Evolutionary conservation across 2,113 vertebrate genomes (phyloP).

Genomic region (Grammomys dolichurus): DNA sequence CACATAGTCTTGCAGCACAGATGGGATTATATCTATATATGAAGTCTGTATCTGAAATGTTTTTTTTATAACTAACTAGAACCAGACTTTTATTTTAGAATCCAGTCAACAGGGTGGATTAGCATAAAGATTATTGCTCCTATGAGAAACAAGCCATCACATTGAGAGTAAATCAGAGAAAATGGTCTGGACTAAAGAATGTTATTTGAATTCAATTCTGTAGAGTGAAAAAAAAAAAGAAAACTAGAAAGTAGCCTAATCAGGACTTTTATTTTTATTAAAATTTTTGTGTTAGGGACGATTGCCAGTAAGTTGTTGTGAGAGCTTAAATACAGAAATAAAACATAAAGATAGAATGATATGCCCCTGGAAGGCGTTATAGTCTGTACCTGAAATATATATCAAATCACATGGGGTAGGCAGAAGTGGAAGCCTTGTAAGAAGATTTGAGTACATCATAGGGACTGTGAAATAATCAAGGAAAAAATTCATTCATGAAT

Average conservation of each 20-base stretch:
- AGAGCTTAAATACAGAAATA: neutral
- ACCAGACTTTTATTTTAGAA: neutral
- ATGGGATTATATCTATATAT: neutral
- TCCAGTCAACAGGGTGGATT: neutral
- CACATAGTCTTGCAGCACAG: neutral
- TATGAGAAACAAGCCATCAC: neutral
- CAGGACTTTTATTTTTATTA: neutral
- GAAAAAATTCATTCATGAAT: neutral
- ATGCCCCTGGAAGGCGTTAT: neutral
- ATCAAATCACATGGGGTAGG: no score
- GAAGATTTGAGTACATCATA: neutral
- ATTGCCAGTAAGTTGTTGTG: neutral
- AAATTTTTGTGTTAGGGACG: neutral
- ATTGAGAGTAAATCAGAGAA: neutral
- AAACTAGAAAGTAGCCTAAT: neutral
- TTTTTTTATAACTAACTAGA: slow-evolving; percentile 10
- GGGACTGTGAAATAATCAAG: neutral
- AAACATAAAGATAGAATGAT: neutral
- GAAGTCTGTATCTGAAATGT: neutral
- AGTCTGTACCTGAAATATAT: neutral
- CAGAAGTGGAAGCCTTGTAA: neutral
- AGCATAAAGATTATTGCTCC: neutral
- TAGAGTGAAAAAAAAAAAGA: neutral
- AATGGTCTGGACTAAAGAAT: neutral
- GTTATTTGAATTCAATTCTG: neutral